These are phyloP conservation scores for Ommatoiulus sabulosus DNA, from an alignment of 2,888 invertebrate genomes.

Conservation along the genomic window DNA sequence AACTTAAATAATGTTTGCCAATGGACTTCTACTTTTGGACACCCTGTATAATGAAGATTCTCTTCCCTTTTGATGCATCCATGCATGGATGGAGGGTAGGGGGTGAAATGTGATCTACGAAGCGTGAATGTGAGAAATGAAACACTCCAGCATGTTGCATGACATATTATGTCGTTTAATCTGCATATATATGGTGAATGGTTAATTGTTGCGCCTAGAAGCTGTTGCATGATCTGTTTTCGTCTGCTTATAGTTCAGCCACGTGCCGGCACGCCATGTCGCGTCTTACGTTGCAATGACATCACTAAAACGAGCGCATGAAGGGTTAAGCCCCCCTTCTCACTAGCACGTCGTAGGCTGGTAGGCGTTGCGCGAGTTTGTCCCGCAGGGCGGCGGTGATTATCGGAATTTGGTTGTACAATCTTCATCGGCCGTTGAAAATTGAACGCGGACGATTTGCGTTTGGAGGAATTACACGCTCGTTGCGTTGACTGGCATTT, in stretches of 20 bases:
- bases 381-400: not conserved
- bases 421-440: constrained; percentile 6
- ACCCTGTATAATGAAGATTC: too few relatives aligned
- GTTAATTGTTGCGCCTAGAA: not conserved
- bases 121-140: too few relatives aligned
- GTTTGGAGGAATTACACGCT: constrained; percentile 33
- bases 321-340: constrained; percentile 15
- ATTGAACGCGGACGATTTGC: constrained; percentile 39
- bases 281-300: not conserved
- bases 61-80: not conserved
- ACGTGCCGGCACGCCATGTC: constrained; percentile 25
- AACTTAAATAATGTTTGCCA: too few relatives aligned
- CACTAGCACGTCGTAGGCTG: not conserved
- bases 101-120: too few relatives aligned
- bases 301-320: not conserved
- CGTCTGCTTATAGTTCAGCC: not conserved
- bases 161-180: too few relatives aligned
- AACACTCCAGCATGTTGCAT: too few relatives aligned
- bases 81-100: too few relatives aligned
- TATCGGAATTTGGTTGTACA: not conserved
- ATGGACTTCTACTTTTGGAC: too few relatives aligned
- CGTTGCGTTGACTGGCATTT: constrained; percentile 52
- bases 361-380: not conserved
- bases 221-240: not conserved
- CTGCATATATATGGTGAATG: too few relatives aligned